Evolutionary conservation across 2,888 invertebrate species (phyloP), one percentile per base, ranked within the genome.

Genomic region (Caenorhabditis becei): DNA sequence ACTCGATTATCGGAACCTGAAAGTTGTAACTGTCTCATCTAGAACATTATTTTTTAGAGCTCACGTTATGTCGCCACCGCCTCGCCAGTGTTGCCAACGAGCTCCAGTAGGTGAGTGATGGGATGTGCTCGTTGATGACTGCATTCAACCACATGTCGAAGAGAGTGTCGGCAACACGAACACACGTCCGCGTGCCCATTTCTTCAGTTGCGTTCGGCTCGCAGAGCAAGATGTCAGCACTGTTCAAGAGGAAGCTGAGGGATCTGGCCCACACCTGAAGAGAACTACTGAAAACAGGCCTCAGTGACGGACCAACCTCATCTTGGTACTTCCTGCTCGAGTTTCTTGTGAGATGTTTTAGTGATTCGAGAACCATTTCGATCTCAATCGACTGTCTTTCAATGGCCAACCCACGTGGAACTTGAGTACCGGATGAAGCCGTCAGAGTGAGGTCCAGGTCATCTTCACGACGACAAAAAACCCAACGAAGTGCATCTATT

Each of bases 221-320:
- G 14, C 82, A 72, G 14, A 90, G 77, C 23, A 90, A 65, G 58
- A 88, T 79, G 75, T 89, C 88, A 10, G 86, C 83, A 54, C 83
- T 83, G 28, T 87, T 87, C 69, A 90, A 75, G 53, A 88, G 69
- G 62, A 90, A 90, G 20, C 88, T 72, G 8, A 90, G 81, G 2
- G 83, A 81, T 51, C 89, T 79, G 10, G 89, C 83, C 90, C 90
- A 90, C n/a, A 88, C 83, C n/a, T n/a, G n/a, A n/a, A n/a, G n/a
- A n/a, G n/a, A n/a, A n/a, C n/a, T n/a, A n/a, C n/a, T n/a, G n/a
- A n/a, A n/a, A n/a, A n/a, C n/a, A n/a, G n/a, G n/a, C n/a, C n/a
- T n/a, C n/a, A 8, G 35, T 35, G 35, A 35, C 35, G 35, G 10
- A 35, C 61, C 2, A n/a, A 82, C 84, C 69, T 87, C 86, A 70